A percentile compares a stretch with the other conserved stretches of the same genome.
phyloP scores from a whole-genome alignment of 2,888 invertebrate genomes.

The Ophion ellenae region DNA sequence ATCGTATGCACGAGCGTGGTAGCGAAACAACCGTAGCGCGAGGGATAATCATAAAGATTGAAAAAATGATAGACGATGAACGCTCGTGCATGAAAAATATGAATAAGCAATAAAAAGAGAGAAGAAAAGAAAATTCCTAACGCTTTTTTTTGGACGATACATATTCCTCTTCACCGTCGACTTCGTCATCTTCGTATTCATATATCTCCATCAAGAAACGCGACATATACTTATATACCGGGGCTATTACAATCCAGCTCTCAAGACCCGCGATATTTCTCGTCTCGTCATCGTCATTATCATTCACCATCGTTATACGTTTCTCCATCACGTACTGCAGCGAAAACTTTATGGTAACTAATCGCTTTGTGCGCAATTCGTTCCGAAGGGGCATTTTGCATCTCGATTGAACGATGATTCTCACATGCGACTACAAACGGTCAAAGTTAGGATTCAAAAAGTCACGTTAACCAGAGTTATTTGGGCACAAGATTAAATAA shows the following conservation, averaged over 20 bases:
- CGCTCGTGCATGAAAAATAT: not conserved
- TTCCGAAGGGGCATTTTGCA: not conserved
- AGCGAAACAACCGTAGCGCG: conserved; percentile 29
- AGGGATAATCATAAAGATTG: conserved; percentile 41
- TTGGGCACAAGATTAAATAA: no score
- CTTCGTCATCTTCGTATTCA: conserved; percentile 65
- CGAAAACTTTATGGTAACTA: conserved; percentile 42
- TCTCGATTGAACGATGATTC: not conserved
- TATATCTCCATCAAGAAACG: conserved; percentile 18
- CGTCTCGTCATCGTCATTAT: conserved; percentile 67
- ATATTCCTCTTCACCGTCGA: conserved; percentile 55
- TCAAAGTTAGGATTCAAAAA: no score
- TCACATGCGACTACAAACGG: not conserved
- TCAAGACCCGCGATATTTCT: conserved; percentile 20
- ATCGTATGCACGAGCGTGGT: conserved; percentile 32
- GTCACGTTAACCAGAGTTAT: no score
- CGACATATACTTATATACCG: conserved; percentile 30
- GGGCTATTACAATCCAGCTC: conserved; percentile 48
- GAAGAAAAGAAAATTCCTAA: conserved; percentile 38
- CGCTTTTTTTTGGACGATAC: conserved; percentile 58
- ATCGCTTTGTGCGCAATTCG: not conserved
- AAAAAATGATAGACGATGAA: conserved; percentile 8
- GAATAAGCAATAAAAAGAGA: conserved; percentile 7
- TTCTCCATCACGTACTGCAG: conserved; percentile 49
- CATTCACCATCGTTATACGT: conserved; percentile 66